These are phyloP conservation scores for Piscicola geometra DNA, from an alignment of 2,888 invertebrate species.

Conservation along the genomic window DNA sequence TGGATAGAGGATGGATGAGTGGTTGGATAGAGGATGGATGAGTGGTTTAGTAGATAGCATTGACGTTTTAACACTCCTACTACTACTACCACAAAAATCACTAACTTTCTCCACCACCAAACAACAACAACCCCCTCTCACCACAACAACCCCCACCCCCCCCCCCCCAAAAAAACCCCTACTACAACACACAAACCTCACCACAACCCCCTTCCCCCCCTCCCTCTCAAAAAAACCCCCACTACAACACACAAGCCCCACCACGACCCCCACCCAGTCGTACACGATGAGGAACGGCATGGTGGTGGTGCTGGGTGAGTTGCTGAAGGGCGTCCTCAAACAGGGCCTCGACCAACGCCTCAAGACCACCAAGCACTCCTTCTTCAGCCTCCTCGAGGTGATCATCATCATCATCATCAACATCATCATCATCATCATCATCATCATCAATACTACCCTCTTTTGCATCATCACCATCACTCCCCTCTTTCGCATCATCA, in stretches of 20 bases:
- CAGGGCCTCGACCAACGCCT: conserved; percentile 67
- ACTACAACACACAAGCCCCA: background rate
- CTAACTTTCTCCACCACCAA: too few relatives aligned
- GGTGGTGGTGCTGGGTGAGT: conserved; percentile 75
- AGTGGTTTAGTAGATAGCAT: background rate
- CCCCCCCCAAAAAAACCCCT: background rate
- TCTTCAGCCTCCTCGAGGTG: conserved; percentile 69
- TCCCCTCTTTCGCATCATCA: too few relatives aligned
- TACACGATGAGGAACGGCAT: conserved; percentile 72
- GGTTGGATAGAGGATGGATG: too few relatives aligned
- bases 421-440: conserved; percentile 12
- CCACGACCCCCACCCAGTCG: conserved; percentile 54
- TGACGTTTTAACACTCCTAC: background rate
- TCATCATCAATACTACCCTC: too few relatives aligned
- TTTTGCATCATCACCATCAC: too few relatives aligned
- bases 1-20: too few relatives aligned
- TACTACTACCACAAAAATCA: background rate
- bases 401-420: conserved; percentile 11
- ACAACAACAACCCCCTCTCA: background rate
- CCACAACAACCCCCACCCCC: background rate
- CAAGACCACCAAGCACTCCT: conserved; percentile 69
- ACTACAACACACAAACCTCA: background rate
- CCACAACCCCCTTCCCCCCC: background rate
- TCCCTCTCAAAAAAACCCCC: background rate
- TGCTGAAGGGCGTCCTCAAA: conserved; percentile 67